Evolutionary conservation across 2,888 invertebrate genomes (phyloP), one percentile per base, ranked within the genome.

Genomic region (Apoderus coryli): DNA sequence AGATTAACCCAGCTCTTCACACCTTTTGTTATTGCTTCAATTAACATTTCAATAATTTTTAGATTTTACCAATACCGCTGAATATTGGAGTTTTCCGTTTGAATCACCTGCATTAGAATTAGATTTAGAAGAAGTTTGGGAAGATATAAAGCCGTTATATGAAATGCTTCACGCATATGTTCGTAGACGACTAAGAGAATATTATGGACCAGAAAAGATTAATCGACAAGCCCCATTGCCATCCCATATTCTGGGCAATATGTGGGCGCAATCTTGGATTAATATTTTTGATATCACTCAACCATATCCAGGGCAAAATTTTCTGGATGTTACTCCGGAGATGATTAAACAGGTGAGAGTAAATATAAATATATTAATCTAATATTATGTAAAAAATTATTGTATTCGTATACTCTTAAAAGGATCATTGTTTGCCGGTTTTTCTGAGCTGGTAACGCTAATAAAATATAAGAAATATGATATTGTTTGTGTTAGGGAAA

Each of bases 181-280:
- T 0, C 69, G 92, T 14, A 69, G 80, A 33, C 80, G 82, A 47
- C 64, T 93, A 10, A 69, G 81, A 1, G 77, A 84, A 47, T 68
- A 76, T 14, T 88, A 90, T 48, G 89, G 89, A 1, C 80, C 80
- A 0, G 81, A 86, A 48, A 69, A 77, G 41, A 75, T 82, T 29
- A 78, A 76, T 41, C 63, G 76, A 2, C 75, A 80, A 22, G 84
- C 85, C 0, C 85, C 86, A 0, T 64, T 88, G 23, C 86, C 88
- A 0, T 81, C 84, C 0, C 86, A 88, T 47, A 68, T 88, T 32
- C 64, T 88, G 4, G 88, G 90, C 1, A 88, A 88, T 50, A 84
- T 89, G 78, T 89, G 85, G 77, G 84, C 71, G 0, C 88, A 89
- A 56, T 76, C 77, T 25, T 89, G 88, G 88, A 65, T 70, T 0